These are phyloP conservation scores for Holothuria scabra DNA, from an alignment of 53 echinoderm and acorn worm species.

Conservation along the genomic window DNA sequence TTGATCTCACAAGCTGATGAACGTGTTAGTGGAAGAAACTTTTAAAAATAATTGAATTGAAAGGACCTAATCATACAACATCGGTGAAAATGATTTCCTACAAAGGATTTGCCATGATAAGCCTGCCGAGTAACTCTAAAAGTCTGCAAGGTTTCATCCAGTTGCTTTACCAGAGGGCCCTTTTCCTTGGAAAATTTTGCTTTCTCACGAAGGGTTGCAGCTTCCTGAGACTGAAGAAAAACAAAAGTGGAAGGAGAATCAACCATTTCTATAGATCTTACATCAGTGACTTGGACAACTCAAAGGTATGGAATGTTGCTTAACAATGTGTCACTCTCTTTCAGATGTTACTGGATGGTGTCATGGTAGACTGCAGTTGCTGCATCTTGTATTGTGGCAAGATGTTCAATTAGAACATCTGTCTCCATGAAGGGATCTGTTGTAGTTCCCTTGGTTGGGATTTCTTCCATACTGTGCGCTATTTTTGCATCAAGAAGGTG, in stretches of 20 bases:
- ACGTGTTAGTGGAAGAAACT: too few species aligned
- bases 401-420: background rate
- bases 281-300: too few species aligned
- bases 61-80: background rate
- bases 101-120: slow-evolving; percentile 37
- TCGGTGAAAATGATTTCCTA: slow-evolving; percentile 18
- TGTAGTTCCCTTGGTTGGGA: background rate
- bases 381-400: background rate
- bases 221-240: slow-evolving; percentile 12
- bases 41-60: too few species aligned
- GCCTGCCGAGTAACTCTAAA: background rate
- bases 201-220: background rate
- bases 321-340: slow-evolving; percentile 10
- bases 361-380: background rate
- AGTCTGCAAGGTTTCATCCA: background rate
- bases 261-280: background rate
- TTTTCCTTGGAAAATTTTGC: background rate
- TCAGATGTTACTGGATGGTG: background rate
- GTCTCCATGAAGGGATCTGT: background rate
- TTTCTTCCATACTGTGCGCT: background rate
- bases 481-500: slow-evolving; percentile 5
- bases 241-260: background rate
- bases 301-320: background rate
- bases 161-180: background rate
- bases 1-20: too few species aligned